phyloP scores from a whole-genome alignment of 1,140 invertebrate genomes.

The Aphelinus atriplicis region DNA sequence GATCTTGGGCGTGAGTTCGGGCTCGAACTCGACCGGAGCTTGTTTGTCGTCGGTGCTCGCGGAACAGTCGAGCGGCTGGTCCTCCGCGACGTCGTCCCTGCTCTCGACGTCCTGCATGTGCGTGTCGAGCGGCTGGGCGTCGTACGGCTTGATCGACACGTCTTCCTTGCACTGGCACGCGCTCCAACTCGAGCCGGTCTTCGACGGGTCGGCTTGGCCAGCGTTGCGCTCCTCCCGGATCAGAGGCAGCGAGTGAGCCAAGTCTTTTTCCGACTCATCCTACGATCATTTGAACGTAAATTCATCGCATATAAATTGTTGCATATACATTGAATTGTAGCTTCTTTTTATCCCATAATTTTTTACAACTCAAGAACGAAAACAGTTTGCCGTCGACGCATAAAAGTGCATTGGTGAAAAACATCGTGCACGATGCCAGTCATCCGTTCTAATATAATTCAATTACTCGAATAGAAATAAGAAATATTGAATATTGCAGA shows the following conservation, averaged over 20 bases:
- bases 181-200: neutral
- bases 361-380: no score
- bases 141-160: neutral
- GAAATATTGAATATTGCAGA: no score
- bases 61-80: conserved; percentile 35
- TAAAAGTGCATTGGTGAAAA: no score
- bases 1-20: conserved; percentile 23
- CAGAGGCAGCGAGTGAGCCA: conserved; percentile 25
- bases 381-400: no score
- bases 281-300: neutral
- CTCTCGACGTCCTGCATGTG: conserved; percentile 1
- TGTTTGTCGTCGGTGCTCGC: conserved; percentile 12
- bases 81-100: neutral
- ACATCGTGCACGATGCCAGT: no score
- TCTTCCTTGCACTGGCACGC: neutral
- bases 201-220: neutral
- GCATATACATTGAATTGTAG: no score
- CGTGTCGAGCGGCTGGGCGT: neutral
- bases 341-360: no score
- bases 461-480: no score
- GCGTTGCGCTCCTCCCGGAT: conserved; percentile 27
- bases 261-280: conserved; percentile 30
- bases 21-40: conserved; percentile 5
- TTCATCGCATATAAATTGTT: no score
- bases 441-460: no score